A percentile compares a stretch with the other conserved stretches of the same genome.
Evolutionary conservation across 2,888 invertebrate genomes (phyloP).

Genomic region (Argyra leucocephala): DNA sequence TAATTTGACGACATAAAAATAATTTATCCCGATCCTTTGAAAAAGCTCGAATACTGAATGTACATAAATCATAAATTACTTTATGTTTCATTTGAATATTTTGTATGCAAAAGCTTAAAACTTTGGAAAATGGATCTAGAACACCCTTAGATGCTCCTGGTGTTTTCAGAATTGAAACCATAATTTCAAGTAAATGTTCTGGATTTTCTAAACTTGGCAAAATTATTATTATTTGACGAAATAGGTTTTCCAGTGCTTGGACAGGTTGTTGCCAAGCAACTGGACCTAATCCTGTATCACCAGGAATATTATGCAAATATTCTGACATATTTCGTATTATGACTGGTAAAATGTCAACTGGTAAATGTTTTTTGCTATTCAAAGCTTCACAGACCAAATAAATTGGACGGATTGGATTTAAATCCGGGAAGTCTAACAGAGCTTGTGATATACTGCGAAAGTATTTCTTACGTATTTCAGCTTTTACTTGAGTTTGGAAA

Average conservation of each 20-base stretch:
- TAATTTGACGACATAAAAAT: slow-evolving; percentile 79
- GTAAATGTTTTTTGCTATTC: slow-evolving; percentile 66
- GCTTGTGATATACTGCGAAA: slow-evolving; percentile 91
- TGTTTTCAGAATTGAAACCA: slow-evolving; percentile 70
- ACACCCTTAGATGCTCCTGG: slow-evolving; percentile 64
- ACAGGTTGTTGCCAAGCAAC: slow-evolving; percentile 72
- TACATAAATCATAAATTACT: slow-evolving; percentile 77
- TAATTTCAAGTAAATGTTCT: slow-evolving; percentile 62
- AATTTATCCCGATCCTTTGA: slow-evolving; percentile 88
- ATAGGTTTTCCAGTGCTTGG: slow-evolving; percentile 75
- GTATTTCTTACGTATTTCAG: slow-evolving; percentile 67
- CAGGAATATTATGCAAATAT: slow-evolving; percentile 84
- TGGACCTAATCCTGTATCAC: slow-evolving; percentile 64
- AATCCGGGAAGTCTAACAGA: slow-evolving; percentile 87
- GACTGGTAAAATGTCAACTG: slow-evolving; percentile 60
- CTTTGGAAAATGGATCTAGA: slow-evolving; percentile 91
- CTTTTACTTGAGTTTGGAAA: slow-evolving; percentile 80
- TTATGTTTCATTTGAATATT: slow-evolving; percentile 71
- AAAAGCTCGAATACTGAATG: slow-evolving; percentile 81
- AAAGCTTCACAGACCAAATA: slow-evolving; percentile 70
- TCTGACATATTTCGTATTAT: slow-evolving; percentile 85
- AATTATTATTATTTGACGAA: slow-evolving; percentile 64
- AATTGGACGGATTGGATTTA: slow-evolving; percentile 89
- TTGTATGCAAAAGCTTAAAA: slow-evolving; percentile 85
- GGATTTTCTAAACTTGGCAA: slow-evolving; percentile 62